Base-by-base conservation (phyloP, 2,797 vertebrate species). In the Novumbra hubbsi region DNA sequence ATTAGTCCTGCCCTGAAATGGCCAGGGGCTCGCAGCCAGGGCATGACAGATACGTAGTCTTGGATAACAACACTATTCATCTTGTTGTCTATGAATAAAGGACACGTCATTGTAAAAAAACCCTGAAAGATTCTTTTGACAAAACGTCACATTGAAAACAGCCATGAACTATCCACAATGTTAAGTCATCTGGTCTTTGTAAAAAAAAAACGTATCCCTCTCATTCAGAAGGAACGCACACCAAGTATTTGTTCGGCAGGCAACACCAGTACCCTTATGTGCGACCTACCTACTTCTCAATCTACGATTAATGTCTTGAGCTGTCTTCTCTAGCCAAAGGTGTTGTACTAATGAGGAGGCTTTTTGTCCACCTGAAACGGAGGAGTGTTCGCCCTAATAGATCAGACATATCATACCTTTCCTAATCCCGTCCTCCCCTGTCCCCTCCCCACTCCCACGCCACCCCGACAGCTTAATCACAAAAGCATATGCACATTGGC, bases 351-450 rank as follows among this genome's bases (percentile, higher is more conserved):
- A 64, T 69, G 32, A 67, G 77, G 27, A 34, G 60, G 72, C 48
- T 71, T 45, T 45, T 4, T 66, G 73, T 74, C 30, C 65, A 55
- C 21, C 57, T 67, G 55, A 34, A 28, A 73, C 21, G 55, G 49
- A 30, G 67, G 34, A 30, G 72, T 67, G 72, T 68, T 30, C 63
- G 30, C 27, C 49, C 34, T 41, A 30, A 77, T 45, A 69, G 45
- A 79, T 73, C 24, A 63, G 28, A 63, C 19, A 50, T n/a, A 62
- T 62, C 70, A 68, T 19, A 15, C 11, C 62, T 28, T n/a, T 45
- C 70, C 5, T 45, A 14, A 27, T 50, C 30, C 15, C 21, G 30
- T 21, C 19, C 57, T 64, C 78, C 55, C 19, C 67, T 32, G 41
- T 64, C 41, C 17, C 64, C 7, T 55, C 63, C n/a, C 3, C 34